These are phyloP conservation scores for Mesochorus sp. DNA, from an alignment of 2,888 invertebrate species.

Conservation along the genomic window DNA sequence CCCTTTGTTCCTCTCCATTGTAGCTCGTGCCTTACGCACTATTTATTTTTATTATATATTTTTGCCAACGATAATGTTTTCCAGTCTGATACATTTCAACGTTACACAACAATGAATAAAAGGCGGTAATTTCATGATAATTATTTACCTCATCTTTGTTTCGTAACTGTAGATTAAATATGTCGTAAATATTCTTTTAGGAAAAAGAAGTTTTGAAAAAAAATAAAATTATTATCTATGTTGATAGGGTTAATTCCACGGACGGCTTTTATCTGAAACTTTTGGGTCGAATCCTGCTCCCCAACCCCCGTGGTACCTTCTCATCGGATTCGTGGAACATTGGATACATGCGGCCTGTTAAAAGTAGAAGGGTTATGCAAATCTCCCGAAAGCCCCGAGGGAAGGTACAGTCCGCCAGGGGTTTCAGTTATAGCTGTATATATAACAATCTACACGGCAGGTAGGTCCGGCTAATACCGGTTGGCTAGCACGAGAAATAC, in stretches of 20 bases:
- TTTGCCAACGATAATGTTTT: too few species aligned
- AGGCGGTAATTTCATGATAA: too few species aligned
- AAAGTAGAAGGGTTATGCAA: constrained; percentile 57
- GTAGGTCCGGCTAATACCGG: constrained; percentile 54
- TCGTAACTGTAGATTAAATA: too few species aligned
- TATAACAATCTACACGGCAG: constrained; percentile 29
- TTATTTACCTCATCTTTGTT: too few species aligned
- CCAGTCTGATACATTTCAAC: too few species aligned
- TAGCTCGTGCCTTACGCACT: background rate
- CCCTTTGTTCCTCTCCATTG: background rate
- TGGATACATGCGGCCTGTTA: constrained; percentile 37
- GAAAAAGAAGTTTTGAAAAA: too few species aligned
- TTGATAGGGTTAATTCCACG: constrained; percentile 27
- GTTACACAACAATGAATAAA: too few species aligned
- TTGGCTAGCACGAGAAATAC: constrained; percentile 53
- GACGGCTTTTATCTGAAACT: constrained; percentile 25
- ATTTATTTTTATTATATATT: too few species aligned
- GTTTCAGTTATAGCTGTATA: constrained; percentile 46
- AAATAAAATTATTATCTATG: constrained; percentile 2
- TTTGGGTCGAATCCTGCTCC: constrained; percentile 13
- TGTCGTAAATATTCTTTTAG: too few species aligned
- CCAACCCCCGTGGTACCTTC: constrained; percentile 18
- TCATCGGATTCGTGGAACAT: constrained; percentile 28
- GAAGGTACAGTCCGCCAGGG: constrained; percentile 46
- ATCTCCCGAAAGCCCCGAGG: constrained; percentile 57